Conservation (phyloP, 2,113 vertebrate genomes). For the Erpornis zantholeuca region DNA sequence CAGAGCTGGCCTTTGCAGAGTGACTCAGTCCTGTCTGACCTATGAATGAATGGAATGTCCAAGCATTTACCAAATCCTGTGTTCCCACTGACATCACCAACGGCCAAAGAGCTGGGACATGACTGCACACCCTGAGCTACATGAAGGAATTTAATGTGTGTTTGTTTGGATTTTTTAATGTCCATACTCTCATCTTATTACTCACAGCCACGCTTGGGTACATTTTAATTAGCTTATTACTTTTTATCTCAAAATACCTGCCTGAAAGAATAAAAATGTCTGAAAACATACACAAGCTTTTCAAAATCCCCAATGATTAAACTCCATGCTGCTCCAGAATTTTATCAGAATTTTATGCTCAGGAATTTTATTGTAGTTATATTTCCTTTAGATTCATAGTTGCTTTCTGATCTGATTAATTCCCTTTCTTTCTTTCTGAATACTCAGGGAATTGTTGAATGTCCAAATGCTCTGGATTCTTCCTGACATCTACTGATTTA, state of each 20-base stretch:
- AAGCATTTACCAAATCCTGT: not conserved
- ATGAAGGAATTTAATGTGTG: not conserved
- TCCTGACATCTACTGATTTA: not conserved
- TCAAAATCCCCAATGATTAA: conserved; percentile 17
- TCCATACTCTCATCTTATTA: conserved; percentile 4
- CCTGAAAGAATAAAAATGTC: conserved; percentile 48
- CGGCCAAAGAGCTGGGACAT: not conserved
- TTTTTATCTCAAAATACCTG: conserved; percentile 48
- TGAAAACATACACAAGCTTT: not conserved
- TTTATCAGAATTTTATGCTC: not conserved
- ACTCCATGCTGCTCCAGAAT: not conserved
- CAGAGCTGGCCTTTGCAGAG: not conserved
- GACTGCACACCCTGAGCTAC: not conserved
- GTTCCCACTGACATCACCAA: not conserved
- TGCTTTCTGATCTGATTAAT: conserved; percentile 42
- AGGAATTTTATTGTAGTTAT: conserved; percentile 37
- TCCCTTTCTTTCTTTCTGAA: not conserved
- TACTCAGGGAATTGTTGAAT: conserved; percentile 1
- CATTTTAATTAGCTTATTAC: conserved; percentile 66
- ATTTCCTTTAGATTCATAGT: conserved; percentile 42
- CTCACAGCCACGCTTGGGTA: conserved; percentile 48
- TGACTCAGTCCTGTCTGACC: not conserved
- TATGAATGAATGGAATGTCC: not conserved
- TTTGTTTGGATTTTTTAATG: not conserved
- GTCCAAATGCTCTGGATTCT: not conserved